Base-by-base conservation (phyloP, 2,113 vertebrate genomes). In the Danionella cerebrum region DNA sequence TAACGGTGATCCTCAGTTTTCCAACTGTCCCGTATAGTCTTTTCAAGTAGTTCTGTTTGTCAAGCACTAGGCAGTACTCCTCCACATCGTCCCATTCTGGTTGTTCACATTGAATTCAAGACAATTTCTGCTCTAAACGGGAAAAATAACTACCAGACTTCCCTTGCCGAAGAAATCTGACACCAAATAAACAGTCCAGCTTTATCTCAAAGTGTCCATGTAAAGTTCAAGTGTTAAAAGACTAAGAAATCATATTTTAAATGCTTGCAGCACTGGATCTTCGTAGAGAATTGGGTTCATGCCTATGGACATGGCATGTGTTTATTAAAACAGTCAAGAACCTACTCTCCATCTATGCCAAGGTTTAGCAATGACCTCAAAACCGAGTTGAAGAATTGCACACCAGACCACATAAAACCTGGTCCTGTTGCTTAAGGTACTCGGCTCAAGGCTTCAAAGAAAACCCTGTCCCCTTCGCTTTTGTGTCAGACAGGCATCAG, bases 401-500 rank as follows among this genome's bases (percentile, higher is more conserved):
- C 19, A 19, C 39, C 76, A 72, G 33, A 68, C 75, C 67, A 76
- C 67, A 70, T 69, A 70, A 74, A 67, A 72, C 35, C 51, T 72
- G 74, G 69, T 65, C 48, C 44, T 71, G 69, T 69, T 59, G 58
- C 82, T 75, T 65, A 83, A 83, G 76, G 75, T 78, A 70, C 78
- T 71, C 45, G 73, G 79, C 71, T 80, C 52, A 14, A 63, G 42
- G 42, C 33, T 22, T 7, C 25, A n/a, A 11, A 62, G 25, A 62
- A 39, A 13, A 11, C 53, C 57, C 22, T n/a, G 5, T 16, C 6
- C 16, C 18, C 19, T 60, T 51, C 6, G 9, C 7, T 22, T 66
- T 16, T 36, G 13, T 24, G 47, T 24, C 41, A 35, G 55, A 3
- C 4, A 47, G 55, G n/a, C 71, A 44, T 16, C 1, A 21, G 22